Base-by-base conservation (phyloP, 2,797 vertebrate species). In the Fringilla coelebs region DNA sequence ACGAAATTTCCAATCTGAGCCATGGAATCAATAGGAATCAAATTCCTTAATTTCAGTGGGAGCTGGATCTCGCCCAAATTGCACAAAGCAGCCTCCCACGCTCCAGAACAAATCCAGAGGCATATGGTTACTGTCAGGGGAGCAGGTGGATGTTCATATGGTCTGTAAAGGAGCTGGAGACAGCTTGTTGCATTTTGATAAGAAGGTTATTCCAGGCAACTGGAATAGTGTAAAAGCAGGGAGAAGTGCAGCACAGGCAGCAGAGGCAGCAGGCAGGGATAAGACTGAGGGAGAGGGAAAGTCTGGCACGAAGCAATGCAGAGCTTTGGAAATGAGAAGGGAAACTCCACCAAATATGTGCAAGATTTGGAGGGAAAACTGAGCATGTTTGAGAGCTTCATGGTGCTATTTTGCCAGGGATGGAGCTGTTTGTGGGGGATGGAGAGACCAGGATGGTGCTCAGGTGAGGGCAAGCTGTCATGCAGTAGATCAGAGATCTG, bases 61-160 rank as follows among this genome's bases (percentile, higher is more conserved):
- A 96, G 90, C 88, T 97, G 96, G 95, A 96, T 79, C 52, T 89
- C 93, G 61, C 94, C 88, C 94, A 97, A 93, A 40, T 34, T 3
- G 6, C 0, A 3, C 60, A 74, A 67, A 92, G 63, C 88, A 67
- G 52, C 71, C 81, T 95, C 88, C 86, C 86, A 89, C 7, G 0
- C 90, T 95, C 57, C 92, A 92, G 86, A 89, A 73, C 57, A 86
- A 93, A 84, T 86, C 52, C 61, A 63, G 88, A 85, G 88, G 77
- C 94, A 94, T 92, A 94, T 97, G 96, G 93, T 96, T 90, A 54
- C 84, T 95, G 93, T 96, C 96, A 80, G 31, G 71, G 80, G 81
- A 96, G 48, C 95, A 97, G 93, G 95, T 97, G 95, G 94, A 93
- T 87, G 55, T 65, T 96, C 89, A 74, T 76, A 86, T 76, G 83